These are phyloP conservation scores for Coilia nasus DNA, from an alignment of 2,797 vertebrate species.

Conservation along the genomic window DNA sequence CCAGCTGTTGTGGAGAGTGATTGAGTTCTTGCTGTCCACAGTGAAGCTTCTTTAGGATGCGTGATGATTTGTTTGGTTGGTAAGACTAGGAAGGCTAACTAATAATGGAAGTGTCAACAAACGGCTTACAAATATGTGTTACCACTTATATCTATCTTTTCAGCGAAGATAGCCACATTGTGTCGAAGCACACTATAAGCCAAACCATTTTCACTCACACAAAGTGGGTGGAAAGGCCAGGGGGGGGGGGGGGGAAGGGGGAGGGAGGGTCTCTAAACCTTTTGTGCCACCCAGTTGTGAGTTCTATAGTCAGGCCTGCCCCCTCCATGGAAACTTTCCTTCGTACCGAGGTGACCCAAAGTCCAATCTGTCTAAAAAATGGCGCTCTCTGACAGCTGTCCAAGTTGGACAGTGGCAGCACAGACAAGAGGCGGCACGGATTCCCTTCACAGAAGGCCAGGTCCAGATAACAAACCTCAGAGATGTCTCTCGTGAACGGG, in stretches of 20 bases:
- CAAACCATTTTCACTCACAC: neutral
- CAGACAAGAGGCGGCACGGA: neutral
- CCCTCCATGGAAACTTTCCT: neutral
- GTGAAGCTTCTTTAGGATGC: conserved; percentile 26
- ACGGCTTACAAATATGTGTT: neutral
- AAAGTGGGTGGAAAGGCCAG: too few relatives aligned
- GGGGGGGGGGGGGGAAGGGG: too few relatives aligned
- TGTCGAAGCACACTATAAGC: neutral
- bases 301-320: neutral
- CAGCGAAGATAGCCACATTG: neutral
- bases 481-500: neutral
- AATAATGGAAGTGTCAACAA: neutral
- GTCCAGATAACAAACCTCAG: neutral
- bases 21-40: conserved; percentile 27
- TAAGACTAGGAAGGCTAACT: neutral
- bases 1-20: neutral
- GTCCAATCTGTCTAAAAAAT: neutral
- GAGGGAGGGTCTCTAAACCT: neutral
- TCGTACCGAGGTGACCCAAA: neutral
- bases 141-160: neutral
- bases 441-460: neutral
- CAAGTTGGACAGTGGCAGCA: neutral
- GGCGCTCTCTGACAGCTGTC: neutral
- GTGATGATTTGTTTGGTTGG: neutral
- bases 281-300: neutral